A percentile compares a stretch with the other conserved stretches of the same genome.
These are phyloP conservation scores for Sanderia malayensis DNA, from an alignment of 30 jellyfish, hydroid and myxozoan species.

Conservation along the genomic window DNA sequence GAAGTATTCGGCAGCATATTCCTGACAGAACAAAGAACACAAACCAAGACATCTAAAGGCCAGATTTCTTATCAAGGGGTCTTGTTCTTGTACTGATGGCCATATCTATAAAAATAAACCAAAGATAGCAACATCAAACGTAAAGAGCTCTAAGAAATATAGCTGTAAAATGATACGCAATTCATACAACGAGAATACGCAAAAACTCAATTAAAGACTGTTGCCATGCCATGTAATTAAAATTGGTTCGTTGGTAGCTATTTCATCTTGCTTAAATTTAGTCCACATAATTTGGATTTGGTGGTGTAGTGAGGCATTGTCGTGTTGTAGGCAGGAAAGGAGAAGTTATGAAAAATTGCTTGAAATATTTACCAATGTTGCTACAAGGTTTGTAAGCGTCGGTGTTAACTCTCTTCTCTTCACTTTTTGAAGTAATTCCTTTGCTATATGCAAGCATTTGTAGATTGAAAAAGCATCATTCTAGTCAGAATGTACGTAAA, in stretches of 20 bases:
- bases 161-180: too few species aligned
- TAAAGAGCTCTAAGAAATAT: too few species aligned
- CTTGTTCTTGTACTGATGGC: slow-evolving; percentile 89
- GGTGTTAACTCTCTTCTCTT: slow-evolving; percentile 61
- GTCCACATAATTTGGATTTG: too few species aligned
- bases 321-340: too few species aligned
- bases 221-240: too few species aligned
- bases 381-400: slow-evolving; percentile 63
- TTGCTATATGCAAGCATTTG: slow-evolving; percentile 74
- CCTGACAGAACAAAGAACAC: slow-evolving; percentile 66
- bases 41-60: slow-evolving; percentile 93
- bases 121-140: too few species aligned
- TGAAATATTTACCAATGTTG: slow-evolving; percentile 40
- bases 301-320: too few species aligned
- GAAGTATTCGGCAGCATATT: slow-evolving; percentile 82
- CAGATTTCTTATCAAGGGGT: slow-evolving; percentile 78
- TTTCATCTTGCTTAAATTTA: too few species aligned
- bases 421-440: slow-evolving; percentile 61
- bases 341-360: not conserved
- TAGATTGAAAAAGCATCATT: slow-evolving; percentile 86
- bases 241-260: too few species aligned
- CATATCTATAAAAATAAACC: slow-evolving; percentile 61
- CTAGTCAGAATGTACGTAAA: too few species aligned
- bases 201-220: too few species aligned
- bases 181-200: too few species aligned